Evolutionary conservation across 1,140 invertebrate genomes (phyloP).

Genomic region (Laupala kohalensis): DNA sequence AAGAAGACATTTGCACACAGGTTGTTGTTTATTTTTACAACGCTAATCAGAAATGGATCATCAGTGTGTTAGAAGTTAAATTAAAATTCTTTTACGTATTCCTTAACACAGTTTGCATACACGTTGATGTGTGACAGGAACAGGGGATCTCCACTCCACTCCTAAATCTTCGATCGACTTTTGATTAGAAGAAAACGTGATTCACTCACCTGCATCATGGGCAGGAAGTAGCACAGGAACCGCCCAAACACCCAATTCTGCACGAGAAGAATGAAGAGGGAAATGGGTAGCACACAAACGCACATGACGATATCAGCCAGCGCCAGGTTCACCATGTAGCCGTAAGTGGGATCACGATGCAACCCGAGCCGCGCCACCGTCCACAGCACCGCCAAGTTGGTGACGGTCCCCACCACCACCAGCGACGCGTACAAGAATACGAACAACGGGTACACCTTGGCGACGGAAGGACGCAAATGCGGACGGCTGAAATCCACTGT

Average conservation of each 20-base stretch:
- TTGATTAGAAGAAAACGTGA: too few relatives aligned
- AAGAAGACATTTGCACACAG: too few relatives aligned
- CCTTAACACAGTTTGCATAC: too few relatives aligned
- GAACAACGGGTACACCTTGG: constrained; percentile 44
- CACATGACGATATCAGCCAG: constrained; percentile 55
- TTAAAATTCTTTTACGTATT: too few relatives aligned
- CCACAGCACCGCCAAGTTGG: constrained; percentile 43
- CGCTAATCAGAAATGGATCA: too few relatives aligned
- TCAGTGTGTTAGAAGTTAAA: too few relatives aligned
- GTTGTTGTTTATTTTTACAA: too few relatives aligned
- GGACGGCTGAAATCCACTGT: constrained; percentile 29
- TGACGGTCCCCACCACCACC: constrained; percentile 37
- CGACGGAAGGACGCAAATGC: constrained; percentile 31
- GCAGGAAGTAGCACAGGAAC: constrained; percentile 58
- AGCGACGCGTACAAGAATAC: constrained; percentile 47
- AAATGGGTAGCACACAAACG: constrained; percentile 48
- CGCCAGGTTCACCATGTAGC: constrained; percentile 51
- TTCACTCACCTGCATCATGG: constrained; percentile 52
- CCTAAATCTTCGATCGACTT: neutral
- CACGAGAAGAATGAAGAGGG: constrained; percentile 49
- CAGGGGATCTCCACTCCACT: neutral
- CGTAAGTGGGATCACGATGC: constrained; percentile 47
- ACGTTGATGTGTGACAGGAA: too few relatives aligned
- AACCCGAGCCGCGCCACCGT: constrained; percentile 44
- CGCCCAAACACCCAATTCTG: constrained; percentile 63